Evolutionary conservation across 1,140 invertebrate genomes (phyloP), one percentile per base, ranked within the genome.

Genomic region (Drosophila oshimai): DNA sequence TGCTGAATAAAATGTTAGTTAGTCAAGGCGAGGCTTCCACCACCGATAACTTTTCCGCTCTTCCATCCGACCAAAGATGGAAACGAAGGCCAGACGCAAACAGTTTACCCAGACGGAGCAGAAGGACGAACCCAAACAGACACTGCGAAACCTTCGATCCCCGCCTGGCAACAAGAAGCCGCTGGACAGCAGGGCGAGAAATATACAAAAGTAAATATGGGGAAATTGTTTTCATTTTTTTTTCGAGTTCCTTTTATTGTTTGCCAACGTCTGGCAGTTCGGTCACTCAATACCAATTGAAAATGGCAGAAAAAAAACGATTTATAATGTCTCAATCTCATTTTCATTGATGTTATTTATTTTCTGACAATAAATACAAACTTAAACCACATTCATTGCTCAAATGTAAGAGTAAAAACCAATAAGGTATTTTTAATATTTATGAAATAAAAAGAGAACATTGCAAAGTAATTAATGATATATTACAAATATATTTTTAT

Each of bases 141-240:
- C 54, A 17, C 41, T 31, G 41, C 78, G 62, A 71, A 83, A 84
- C 79, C 79, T 83, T 83, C 74, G 80, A 58, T 42, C 37, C 22
- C 68, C 34, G 57, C 49, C 18, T 65, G 78, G 51, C 60, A 76
- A 76, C 54, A 28, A 55, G 46, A 36, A 18, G 33, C 22, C 36
- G 15, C 26, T 28, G 41, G 57, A 31, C 36, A 67, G 31, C 47
- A 57, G 54, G 67, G 24, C 46, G 64, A 68, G 67, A 53, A 64
- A 73, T 77, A 84, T 50, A 71, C 47, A 71, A 75, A 72, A 75
- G 75, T 86, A 84, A 80, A 86, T 80, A 84, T 79, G 60, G 78
- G 78, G 47, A 84, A 86, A 86, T 62, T 75, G 80, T 64, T 72
- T 61, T 50, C 58, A 78, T 13, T 13, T 41, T 39, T 17, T 39